Base-by-base conservation (phyloP, 1,140 invertebrate genomes). In the Drosophila mojavensis region DNA sequence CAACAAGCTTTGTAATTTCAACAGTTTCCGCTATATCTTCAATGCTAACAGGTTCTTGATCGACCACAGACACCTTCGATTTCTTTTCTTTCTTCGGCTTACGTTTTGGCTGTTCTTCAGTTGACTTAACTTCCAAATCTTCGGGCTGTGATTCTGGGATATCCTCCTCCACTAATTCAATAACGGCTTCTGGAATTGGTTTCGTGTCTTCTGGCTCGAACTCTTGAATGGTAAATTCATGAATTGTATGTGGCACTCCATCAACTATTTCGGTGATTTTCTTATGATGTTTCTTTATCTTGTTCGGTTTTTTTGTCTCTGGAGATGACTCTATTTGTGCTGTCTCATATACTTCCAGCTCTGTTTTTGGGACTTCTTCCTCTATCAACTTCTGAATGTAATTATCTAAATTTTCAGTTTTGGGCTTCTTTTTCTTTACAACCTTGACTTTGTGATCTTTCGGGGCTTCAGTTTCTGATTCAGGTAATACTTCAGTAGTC, bases 401-500 rank as follows among this genome's bases (percentile, higher is more conserved):
- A 45, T 59, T 68, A n/a, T 91, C 86, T n/a, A 85, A 51, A 39
- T 54, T 79, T 33, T 86, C 78, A 17, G 85, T n/a, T 48, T 76
- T 81, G 4, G 75, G 79, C 9, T 75, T 91, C 24, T 64, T 86
- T 26, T 74, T 74, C 55, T 90, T 81, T 3, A 79, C 66, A 54
- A 90, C 59, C 54, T 85, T 79, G 2, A 90, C 41, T 43, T 76
- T 85, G 51, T 79, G 61, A 2, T 91, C 90, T 51, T 93, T 72
- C 30, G 91, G 79, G 55, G 61, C 17, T 10, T 70, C 11, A 3
- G 30, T 53, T 64, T 92, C 90, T 47, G 78, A 71, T 45, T 74
- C 63, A 62, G 93, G 82, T 17, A 83, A 84, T 43, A 91, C 71
- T 59, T 93, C 92, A 75, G 91, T 85, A 3, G 85, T 90, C 26